Evolutionary conservation across 2,888 invertebrate species (phyloP), one percentile per base, ranked within the genome.

Genomic region (Lasioglossum calceatum): DNA sequence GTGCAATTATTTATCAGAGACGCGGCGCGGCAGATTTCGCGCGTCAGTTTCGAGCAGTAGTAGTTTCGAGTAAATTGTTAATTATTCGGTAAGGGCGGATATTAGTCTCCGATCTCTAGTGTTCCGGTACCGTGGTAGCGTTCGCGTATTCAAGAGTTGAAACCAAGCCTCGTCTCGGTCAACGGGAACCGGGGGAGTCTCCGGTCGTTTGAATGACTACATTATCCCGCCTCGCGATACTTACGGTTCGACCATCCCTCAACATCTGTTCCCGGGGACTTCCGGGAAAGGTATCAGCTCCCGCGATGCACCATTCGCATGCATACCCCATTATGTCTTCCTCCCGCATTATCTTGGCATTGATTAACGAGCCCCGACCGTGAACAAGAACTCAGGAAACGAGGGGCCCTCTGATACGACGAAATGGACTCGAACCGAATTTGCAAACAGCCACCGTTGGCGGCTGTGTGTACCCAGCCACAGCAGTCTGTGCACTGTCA

Each of bases 321-420:
- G 82, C 88, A 80, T 82, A 72, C 86, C 79, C 88, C 84, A 86
- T 86, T 88, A 88, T 86, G 88, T 86, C 88, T 88, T 88, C 88
- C 88, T 84, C 32, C 72, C 86, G 72, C 79, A 88, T 88, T 88
- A 88, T 88, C 88, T 86, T 82, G 88, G 86, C 88, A 76, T 84
- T 88, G 88, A 88, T 88, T 88, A 88, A 88, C 88, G 88, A 88
- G 76, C 78, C 44, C 19, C 82, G 74, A 75, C 81, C 80, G 88
- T 67, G 81, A 86, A 86, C 86, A 82, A 88, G 81, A 86, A 84
- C 83, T 83, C 84, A 76, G 86, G 88, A 86, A 88, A 83, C 80
- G 80, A 78, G 79, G 73, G 36, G 50, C 74, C n/a, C 50, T 36
- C 47, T 32, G 81, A 83, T 81, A 81, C 73, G 61, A 64, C 72